Conservation (phyloP, 2,888 invertebrate genomes). For the Epinotia brunnichana region DNA sequence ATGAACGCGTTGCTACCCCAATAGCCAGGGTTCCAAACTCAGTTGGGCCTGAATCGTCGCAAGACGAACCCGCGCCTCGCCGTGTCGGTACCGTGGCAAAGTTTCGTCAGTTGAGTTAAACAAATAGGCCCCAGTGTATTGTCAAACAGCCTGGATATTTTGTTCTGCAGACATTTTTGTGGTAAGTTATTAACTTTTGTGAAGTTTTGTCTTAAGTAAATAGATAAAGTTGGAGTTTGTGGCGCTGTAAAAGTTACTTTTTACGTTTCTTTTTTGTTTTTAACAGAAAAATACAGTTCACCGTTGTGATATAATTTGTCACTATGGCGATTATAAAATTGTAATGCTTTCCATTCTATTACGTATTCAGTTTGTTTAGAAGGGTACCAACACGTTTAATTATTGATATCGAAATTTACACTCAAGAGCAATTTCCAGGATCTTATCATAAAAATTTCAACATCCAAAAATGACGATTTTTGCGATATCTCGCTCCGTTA, state of each 20-base stretch:
- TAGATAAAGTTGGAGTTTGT: constrained; percentile 2
- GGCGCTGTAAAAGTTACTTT: background rate
- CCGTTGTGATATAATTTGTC: background rate
- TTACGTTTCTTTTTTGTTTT: background rate
- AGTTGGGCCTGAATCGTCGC: constrained; percentile 60
- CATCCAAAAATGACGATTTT: too few relatives aligned
- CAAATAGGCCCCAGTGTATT: constrained; percentile 23
- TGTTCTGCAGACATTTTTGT: background rate
- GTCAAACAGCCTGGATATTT: constrained; percentile 35
- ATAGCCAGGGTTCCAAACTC: constrained; percentile 60
- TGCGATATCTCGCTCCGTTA: too few relatives aligned
- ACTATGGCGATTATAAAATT: too few relatives aligned
- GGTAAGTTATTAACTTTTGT: constrained; percentile 29
- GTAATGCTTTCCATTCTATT: too few relatives aligned
- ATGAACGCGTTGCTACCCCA: constrained; percentile 58
- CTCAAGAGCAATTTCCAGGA: too few relatives aligned
- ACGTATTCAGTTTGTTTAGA: too few relatives aligned
- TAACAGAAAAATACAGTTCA: background rate
- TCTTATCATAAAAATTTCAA: too few relatives aligned
- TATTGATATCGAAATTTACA: too few relatives aligned
- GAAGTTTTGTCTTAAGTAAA: background rate
- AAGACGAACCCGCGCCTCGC: constrained; percentile 54
- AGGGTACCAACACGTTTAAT: too few relatives aligned
- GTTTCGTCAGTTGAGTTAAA: constrained; percentile 58
- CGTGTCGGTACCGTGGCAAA: constrained; percentile 51